Evolutionary conservation across 2,113 vertebrate species (phyloP).

Genomic region (Tachuris rubrigastra): DNA sequence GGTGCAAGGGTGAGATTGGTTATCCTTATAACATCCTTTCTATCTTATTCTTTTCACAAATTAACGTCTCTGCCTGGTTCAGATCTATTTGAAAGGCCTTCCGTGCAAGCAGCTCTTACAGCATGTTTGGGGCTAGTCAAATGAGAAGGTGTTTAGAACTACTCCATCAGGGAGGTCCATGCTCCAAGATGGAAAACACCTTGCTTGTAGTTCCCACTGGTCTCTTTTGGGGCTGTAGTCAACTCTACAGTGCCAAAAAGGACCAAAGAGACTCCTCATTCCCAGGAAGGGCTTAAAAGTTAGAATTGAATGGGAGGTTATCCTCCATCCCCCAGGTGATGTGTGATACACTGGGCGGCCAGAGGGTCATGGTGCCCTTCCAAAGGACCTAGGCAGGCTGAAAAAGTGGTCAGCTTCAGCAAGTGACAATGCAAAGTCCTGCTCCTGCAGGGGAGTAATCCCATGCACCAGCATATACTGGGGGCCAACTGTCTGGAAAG

Average conservation of each 20-base stretch:
- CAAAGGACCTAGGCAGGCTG: neutral
- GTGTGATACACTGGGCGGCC: neutral
- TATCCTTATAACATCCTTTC: neutral
- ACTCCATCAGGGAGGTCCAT: neutral
- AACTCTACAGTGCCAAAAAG: neutral
- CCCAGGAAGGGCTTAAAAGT: neutral
- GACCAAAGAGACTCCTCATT: neutral
- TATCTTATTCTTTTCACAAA: neutral
- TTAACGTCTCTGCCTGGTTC: neutral
- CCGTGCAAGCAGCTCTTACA: neutral
- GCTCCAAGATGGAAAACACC: neutral
- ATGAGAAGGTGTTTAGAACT: neutral
- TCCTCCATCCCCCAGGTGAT: neutral
- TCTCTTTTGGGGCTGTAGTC: neutral
- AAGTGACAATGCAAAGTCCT: neutral
- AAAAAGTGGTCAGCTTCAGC: neutral
- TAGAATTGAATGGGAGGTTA: neutral
- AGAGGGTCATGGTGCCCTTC: neutral
- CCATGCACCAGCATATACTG: neutral
- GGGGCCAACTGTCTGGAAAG: neutral
- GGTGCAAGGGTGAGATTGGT: accelerated
- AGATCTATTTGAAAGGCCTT: neutral
- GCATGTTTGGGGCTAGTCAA: neutral
- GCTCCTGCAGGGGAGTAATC: neutral
- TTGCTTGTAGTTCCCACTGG: neutral